Evolutionary conservation across 2,888 invertebrate species (phyloP).

Genomic region (Athalia circularis): DNA sequence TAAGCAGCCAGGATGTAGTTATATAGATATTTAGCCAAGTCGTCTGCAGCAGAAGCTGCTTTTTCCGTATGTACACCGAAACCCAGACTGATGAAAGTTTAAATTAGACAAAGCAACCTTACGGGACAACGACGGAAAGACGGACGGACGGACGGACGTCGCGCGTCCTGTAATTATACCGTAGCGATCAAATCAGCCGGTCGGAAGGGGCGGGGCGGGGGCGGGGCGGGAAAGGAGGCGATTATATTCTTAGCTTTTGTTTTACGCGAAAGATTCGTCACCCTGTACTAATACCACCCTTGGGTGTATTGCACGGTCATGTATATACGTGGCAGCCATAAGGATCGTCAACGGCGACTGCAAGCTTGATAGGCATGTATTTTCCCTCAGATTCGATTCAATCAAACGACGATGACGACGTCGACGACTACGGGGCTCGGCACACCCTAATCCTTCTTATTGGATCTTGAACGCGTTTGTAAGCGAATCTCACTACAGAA

Average conservation of each 20-base stretch:
- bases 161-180: slow-evolving; percentile 12
- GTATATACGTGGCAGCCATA: neutral
- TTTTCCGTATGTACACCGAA: neutral
- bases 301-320: no score
- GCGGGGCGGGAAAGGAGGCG: neutral
- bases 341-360: neutral
- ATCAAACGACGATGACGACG: slow-evolving; percentile 57
- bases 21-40: neutral
- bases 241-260: slow-evolving; percentile 13
- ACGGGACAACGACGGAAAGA: neutral
- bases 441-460: slow-evolving; percentile 68
- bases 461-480: slow-evolving; percentile 55
- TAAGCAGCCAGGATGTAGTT: neutral
- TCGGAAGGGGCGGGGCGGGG: no score
- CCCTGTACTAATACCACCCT: neutral
- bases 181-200: neutral
- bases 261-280: slow-evolving; percentile 15
- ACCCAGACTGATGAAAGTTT: neutral
- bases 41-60: neutral
- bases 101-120: neutral
- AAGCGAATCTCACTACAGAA: slow-evolving; percentile 55
- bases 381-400: slow-evolving; percentile 63
- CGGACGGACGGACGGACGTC: neutral
- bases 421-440: slow-evolving; percentile 64
- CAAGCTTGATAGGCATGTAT: neutral